Base-by-base conservation (phyloP, 1,140 invertebrate genomes). In the Oreohelix idahoensis region DNA sequence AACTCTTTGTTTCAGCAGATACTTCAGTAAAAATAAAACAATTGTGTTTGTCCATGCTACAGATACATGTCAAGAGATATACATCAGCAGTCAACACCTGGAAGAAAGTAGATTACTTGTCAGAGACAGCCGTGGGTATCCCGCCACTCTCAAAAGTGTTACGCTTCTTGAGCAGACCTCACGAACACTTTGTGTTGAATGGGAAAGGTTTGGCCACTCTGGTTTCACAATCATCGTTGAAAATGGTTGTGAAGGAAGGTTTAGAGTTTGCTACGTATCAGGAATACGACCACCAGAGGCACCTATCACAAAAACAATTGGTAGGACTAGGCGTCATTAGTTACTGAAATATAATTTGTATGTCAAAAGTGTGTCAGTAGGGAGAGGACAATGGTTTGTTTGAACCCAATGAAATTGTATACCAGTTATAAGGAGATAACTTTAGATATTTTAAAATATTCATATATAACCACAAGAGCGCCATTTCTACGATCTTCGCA, bases 161-260 rank as follows among this genome's bases (percentile, higher is more conserved):
- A 39, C 36, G 4, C 10, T 74, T 8, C 26, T 42, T 26, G 36
- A 74, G 8, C 36, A 42, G 42, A 29, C 11, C 23, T 45, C 71
- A 20, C 2, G 26, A 38, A 29, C n/a, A 29, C n/a, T n/a, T 66
- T 66, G 63, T 66, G 63, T 66, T 32, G 32, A 66, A 66, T 66
- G 63, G 63, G 11, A 66, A 2, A 66, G 32, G 4, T 66, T 66
- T 32, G 63, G n/a, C n/a, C 63, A 66, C 29, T 66, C 63, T 66
- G 63, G 29, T 13, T 66, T 66, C 63, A 8, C n/a, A 11, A n/a
- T 32, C 11, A 8, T 32, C 5, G 29, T 35, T 29, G 63, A 66
- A 66, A 66, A 66, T 66, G 63, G 63, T 23, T 66, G 63, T 32
- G n/a, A 66, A 66, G 63, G 63, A 32, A 66, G 29, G 29, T 66